Evolutionary conservation across 2,888 invertebrate genomes (phyloP).

Genomic region (Caradrina kadenii): DNA sequence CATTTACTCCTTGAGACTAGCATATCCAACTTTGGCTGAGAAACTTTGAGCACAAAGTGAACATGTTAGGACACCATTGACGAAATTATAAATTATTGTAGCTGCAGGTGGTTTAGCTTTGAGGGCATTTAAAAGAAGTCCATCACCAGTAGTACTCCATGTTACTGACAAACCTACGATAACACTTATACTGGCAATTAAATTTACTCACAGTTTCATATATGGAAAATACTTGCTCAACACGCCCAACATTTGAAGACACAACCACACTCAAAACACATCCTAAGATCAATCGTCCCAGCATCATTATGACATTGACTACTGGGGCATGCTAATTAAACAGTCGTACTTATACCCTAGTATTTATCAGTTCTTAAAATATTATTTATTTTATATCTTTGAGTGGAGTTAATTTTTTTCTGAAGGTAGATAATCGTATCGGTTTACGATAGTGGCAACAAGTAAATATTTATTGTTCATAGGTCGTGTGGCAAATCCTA

Average conservation of each 20-base stretch:
- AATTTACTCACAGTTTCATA: conserved; percentile 58
- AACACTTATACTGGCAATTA: too few relatives aligned
- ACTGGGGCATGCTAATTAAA: conserved; percentile 13
- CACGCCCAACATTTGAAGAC: background rate
- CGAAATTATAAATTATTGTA: too few relatives aligned
- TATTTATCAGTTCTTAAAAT: conserved; percentile 45
- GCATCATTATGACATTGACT: conserved; percentile 22
- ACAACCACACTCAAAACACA: conserved; percentile 32
- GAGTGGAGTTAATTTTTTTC: conserved; percentile 20
- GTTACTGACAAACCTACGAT: too few relatives aligned
- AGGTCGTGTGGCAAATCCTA: background rate
- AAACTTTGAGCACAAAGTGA: too few relatives aligned
- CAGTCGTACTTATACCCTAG: conserved; percentile 33
- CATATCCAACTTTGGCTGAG: too few relatives aligned
- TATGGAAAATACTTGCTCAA: conserved; percentile 14
- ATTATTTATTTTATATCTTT: conserved; percentile 38
- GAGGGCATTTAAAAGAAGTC: too few relatives aligned
- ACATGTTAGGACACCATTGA: too few relatives aligned
- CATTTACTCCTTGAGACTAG: too few relatives aligned
- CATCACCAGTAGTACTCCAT: too few relatives aligned
- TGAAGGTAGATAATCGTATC: conserved; percentile 32
- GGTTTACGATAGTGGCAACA: conserved; percentile 23
- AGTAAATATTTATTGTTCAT: conserved; percentile 21
- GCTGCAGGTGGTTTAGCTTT: too few relatives aligned
- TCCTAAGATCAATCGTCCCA: conserved; percentile 23